Conservation (phyloP, 2,113 vertebrate species). For the Suncus etruscus region DNA sequence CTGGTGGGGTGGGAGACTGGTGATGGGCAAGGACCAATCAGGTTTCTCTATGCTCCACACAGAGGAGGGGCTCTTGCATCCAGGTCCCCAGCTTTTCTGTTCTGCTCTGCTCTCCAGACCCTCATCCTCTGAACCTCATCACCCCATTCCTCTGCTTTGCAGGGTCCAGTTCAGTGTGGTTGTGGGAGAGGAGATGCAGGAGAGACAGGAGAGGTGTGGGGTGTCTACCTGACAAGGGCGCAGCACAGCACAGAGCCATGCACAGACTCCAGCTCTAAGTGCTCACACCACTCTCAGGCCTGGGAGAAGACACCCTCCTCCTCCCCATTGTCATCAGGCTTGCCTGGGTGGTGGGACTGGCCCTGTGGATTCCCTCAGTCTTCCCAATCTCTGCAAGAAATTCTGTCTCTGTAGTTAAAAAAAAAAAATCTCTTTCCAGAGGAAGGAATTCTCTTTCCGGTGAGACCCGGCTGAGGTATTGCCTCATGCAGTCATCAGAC, state of each 20-base stretch:
- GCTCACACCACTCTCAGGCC: too few relatives aligned
- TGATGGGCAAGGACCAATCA: neutral
- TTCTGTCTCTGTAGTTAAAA: neutral
- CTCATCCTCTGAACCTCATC: neutral
- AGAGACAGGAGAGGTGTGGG: neutral
- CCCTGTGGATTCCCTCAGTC: neutral
- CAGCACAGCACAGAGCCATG: neutral
- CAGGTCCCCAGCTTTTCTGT: neutral
- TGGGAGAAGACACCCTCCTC: neutral
- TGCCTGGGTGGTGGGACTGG: fast-evolving
- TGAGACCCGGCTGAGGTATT: neutral
- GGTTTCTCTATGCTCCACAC: too few relatives aligned
- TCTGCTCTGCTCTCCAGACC: neutral
- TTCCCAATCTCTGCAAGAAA: neutral
- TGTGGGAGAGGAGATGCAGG: neutral
- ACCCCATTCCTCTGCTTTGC: neutral
- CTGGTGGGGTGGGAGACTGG: neutral
- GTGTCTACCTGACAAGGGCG: neutral
- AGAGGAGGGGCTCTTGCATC: too few relatives aligned
- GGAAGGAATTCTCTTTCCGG: neutral
- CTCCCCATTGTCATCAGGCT: neutral
- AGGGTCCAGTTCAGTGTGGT: neutral
- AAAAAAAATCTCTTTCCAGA: too few relatives aligned
- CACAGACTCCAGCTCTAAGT: too few relatives aligned
- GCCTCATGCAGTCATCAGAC: neutral